Evolutionary conservation across 2,888 invertebrate species (phyloP).

Genomic region (Deroplatys truncata): DNA sequence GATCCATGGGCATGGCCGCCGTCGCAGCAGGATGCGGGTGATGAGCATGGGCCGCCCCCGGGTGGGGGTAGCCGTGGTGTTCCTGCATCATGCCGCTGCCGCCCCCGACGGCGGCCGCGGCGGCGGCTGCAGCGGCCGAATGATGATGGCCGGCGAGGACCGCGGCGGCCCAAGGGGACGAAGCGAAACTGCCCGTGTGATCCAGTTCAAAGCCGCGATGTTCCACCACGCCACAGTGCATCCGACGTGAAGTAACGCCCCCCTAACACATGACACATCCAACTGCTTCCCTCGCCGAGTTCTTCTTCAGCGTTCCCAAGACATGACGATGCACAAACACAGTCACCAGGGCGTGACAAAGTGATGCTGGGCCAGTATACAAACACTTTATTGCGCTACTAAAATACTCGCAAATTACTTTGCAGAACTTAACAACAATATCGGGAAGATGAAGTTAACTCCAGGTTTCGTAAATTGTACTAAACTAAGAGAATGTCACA

Average conservation of each 20-base stretch:
- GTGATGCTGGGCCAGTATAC: too few species aligned
- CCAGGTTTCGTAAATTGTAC: too few species aligned
- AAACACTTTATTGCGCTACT: too few species aligned
- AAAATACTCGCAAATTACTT: too few species aligned
- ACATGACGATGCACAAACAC: too few species aligned
- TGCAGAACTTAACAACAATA: too few species aligned
- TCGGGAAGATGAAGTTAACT: too few species aligned
- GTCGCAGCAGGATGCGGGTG: slow-evolving; percentile 33
- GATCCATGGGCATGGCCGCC: slow-evolving; percentile 75
- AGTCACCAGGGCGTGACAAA: too few species aligned
- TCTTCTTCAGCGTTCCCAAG: too few species aligned
- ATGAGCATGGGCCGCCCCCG: slow-evolving; percentile 56
- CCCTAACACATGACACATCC: not conserved
- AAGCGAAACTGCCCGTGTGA: slow-evolving; percentile 67
- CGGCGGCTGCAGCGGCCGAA: slow-evolving; percentile 48
- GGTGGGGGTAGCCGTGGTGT: slow-evolving; percentile 39
- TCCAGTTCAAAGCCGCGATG: slow-evolving; percentile 54
- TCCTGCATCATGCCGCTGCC: slow-evolving; percentile 48
- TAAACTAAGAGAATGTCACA: too few species aligned
- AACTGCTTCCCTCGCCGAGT: too few species aligned
- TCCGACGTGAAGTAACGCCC: not conserved
- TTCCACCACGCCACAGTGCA: slow-evolving; percentile 15
- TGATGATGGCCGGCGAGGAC: slow-evolving; percentile 58
- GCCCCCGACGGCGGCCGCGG: slow-evolving; percentile 50
- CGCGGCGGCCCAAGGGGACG: slow-evolving; percentile 73